phyloP scores from a whole-genome alignment of 2,888 invertebrate species.

The Trissonchulus sp. region DNA sequence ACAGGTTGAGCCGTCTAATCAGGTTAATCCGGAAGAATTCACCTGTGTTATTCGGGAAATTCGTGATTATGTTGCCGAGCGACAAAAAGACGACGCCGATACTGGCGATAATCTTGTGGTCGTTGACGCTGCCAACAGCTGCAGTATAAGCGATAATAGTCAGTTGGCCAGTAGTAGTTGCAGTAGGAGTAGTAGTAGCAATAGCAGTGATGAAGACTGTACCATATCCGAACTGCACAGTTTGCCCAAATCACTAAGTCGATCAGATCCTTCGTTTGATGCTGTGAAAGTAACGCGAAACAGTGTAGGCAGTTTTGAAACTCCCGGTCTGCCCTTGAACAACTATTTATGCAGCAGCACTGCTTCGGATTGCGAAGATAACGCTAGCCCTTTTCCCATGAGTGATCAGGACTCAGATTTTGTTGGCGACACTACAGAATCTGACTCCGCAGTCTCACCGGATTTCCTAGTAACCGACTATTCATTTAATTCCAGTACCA shows the following conservation, averaged over 20 bases:
- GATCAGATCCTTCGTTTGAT: neutral
- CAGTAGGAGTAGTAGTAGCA: too few species aligned
- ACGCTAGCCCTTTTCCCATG: neutral
- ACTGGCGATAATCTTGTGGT: too few species aligned
- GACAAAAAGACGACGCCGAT: neutral
- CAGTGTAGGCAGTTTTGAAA: neutral
- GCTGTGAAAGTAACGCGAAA: neutral
- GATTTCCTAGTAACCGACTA: too few species aligned
- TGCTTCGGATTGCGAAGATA: neutral
- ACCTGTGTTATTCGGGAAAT: neutral
- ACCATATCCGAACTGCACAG: neutral
- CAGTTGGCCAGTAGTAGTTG: too few species aligned
- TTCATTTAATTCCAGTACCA: too few species aligned
- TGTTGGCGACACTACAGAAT: too few species aligned
- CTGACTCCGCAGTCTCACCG: too few species aligned
- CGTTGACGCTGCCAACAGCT: too few species aligned
- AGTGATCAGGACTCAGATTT: too few species aligned
- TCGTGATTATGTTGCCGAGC: neutral
- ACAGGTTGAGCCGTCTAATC: too few species aligned
- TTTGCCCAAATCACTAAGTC: neutral
- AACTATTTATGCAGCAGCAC: neutral
- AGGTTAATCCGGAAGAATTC: constrained; percentile 3
- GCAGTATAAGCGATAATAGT: too few species aligned
- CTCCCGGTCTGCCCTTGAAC: neutral
- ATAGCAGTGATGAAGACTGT: neutral